These are phyloP conservation scores for Fabriciana adippe DNA, from an alignment of 2,888 invertebrate genomes.

Conservation along the genomic window DNA sequence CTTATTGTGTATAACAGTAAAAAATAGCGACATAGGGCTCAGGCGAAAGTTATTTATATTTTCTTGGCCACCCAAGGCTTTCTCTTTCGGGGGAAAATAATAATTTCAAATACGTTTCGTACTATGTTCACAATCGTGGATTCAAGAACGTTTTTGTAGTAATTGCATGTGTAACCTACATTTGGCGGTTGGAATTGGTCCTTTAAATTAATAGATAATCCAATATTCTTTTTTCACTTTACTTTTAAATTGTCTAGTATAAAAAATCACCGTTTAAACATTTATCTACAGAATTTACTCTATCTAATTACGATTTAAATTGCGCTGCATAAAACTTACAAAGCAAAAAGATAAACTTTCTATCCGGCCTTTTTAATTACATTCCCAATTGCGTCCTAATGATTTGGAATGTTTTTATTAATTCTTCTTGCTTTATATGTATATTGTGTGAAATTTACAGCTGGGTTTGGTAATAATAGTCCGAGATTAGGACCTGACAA, in stretches of 20 bases:
- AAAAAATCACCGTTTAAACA: not conserved
- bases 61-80: slow-evolving; percentile 61
- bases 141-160: too few relatives aligned
- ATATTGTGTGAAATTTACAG: slow-evolving; percentile 52
- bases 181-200: too few relatives aligned
- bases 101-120: slow-evolving; percentile 73
- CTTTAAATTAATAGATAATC: too few relatives aligned
- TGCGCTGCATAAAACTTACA: slow-evolving; percentile 12
- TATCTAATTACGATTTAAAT: slow-evolving; percentile 15
- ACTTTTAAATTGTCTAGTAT: not conserved
- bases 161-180: too few relatives aligned
- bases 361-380: slow-evolving; percentile 30
- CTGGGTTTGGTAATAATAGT: slow-evolving; percentile 52
- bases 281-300: not conserved
- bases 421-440: slow-evolving; percentile 45
- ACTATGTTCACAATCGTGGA: slow-evolving; percentile 58
- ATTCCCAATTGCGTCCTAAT: slow-evolving; percentile 37
- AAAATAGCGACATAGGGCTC: slow-evolving; percentile 58
- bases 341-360: slow-evolving; percentile 19
- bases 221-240: too few relatives aligned
- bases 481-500: slow-evolving; percentile 60
- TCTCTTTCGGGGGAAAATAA: slow-evolving; percentile 61
- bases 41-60: slow-evolving; percentile 73
- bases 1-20: slow-evolving; percentile 59
- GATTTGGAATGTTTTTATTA: slow-evolving; percentile 42